A percentile compares a stretch with the other conserved stretches of the same genome.
These are phyloP conservation scores for Cancer borealis DNA, from an alignment of 2,888 invertebrate species.

Conservation along the genomic window DNA sequence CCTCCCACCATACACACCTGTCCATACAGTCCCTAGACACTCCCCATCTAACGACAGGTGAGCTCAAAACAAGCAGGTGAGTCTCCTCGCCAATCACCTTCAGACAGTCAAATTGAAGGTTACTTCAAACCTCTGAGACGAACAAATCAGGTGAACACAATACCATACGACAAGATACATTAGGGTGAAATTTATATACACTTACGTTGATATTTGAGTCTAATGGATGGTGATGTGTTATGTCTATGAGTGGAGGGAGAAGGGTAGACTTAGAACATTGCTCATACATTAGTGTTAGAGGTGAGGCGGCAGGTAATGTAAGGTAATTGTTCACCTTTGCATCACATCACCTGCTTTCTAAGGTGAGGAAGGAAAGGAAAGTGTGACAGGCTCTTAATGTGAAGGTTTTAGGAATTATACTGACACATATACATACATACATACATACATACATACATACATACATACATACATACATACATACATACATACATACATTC, in stretches of 20 bases:
- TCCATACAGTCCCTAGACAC: background rate
- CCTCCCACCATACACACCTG: background rate
- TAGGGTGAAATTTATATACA: background rate
- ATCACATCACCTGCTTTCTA: background rate
- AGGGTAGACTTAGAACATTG: slow-evolving; percentile 18
- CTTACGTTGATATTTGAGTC: background rate
- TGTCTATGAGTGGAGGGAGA: background rate
- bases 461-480: slow-evolving; percentile 38
- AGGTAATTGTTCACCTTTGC: slow-evolving; percentile 24
- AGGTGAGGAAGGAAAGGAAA: background rate
- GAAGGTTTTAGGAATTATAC: background rate
- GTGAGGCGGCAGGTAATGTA: background rate
- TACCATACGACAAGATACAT: background rate
- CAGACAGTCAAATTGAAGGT: slow-evolving; percentile 60
- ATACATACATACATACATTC: background rate
- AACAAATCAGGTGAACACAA: background rate
- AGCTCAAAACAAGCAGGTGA: slow-evolving; percentile 15
- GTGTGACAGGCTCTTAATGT: background rate
- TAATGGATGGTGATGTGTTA: background rate
- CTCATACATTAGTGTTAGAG: slow-evolving; percentile 57
- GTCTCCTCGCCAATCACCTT: slow-evolving; percentile 39
- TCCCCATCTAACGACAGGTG: background rate
- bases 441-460: slow-evolving; percentile 16
- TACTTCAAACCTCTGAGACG: slow-evolving; percentile 21
- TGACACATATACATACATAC: background rate